Evolutionary conservation across 2,888 invertebrate genomes (phyloP).

Genomic region (Lithophane semibrunnea): DNA sequence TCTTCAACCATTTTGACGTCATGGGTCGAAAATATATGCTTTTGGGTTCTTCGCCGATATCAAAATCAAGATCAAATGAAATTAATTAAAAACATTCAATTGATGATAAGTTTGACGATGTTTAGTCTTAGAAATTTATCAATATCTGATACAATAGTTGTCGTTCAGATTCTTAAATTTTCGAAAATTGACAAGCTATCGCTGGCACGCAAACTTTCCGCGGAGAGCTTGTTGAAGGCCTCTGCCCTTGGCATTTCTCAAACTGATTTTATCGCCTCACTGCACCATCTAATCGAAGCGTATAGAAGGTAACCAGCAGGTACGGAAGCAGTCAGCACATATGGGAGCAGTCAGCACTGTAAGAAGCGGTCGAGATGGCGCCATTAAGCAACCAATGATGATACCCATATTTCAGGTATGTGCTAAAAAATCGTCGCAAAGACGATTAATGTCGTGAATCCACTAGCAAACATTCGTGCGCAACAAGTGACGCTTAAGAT

Average conservation of each 20-base stretch:
- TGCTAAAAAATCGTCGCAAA: not conserved
- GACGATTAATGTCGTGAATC: not conserved
- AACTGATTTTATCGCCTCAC: not conserved
- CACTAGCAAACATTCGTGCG: not conserved
- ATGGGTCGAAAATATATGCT: not conserved
- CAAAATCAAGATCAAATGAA: not conserved
- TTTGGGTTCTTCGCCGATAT: not conserved
- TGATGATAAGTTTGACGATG: not conserved
- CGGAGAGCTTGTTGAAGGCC: not conserved
- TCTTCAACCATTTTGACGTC: not conserved
- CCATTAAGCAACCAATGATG: not conserved
- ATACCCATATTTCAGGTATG: not conserved
- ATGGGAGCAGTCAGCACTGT: not conserved
- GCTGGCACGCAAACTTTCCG: not conserved
- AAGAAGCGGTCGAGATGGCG: not conserved
- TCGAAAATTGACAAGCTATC: not conserved
- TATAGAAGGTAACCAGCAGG: conserved; percentile 1
- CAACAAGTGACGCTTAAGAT: not conserved
- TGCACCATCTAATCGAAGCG: not conserved
- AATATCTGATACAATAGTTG: not conserved
- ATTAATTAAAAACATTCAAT: not conserved
- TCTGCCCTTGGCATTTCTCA: not conserved
- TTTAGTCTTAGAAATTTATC: not conserved
- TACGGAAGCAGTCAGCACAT: not conserved
- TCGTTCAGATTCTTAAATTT: not conserved